Base-by-base conservation (phyloP, 2,888 invertebrate genomes). In the Resseliella maxima region DNA sequence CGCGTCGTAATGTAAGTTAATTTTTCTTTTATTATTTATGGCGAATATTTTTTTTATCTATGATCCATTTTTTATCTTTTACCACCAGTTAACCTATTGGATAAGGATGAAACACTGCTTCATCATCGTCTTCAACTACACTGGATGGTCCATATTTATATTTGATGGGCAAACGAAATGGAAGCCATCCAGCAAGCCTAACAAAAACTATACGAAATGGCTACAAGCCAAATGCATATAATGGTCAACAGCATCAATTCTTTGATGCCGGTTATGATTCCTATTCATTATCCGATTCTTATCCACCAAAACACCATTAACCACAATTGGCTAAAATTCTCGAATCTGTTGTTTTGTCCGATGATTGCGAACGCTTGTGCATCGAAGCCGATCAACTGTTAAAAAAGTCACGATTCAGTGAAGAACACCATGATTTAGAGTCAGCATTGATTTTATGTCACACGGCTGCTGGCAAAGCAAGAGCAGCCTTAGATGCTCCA, bases 401-500 rank as follows among this genome's bases (percentile, higher is more conserved):
- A 88, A 96, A 96, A 88, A 96, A 96, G 90, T 97, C 97, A 0
- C 93, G 96, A 0, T 94, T 95, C 86, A 94, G 96, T 0, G 98
- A 98, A 91, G 96, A 96, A 88, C 94, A 95, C 0, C 95, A 96
- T 86, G 96, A 96, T 89, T 92, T 96, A 86, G 95, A 96, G 89
- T 94, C 96, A 0, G 97, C 97, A 0, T 91, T 96, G 38, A 94
- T 95, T 0, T 90, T 97, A n/a, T 97, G 96, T 89, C 96, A 95
- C 89, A 96, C 96, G 0, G 97, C 97, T 0, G 96, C 96, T 0
- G 94, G 95, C 1, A 95, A 97, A 91, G 96, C 97, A 0, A 93
- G 97, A 87, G 96, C 96, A 0, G 98, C 98, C 0, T 97, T 98
- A 97, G 97, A 97, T 88, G 97, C 97, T 0, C 97, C 97, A 0